Conservation (phyloP, 2,113 vertebrate genomes). For the Bubalus kerabau region DNA sequence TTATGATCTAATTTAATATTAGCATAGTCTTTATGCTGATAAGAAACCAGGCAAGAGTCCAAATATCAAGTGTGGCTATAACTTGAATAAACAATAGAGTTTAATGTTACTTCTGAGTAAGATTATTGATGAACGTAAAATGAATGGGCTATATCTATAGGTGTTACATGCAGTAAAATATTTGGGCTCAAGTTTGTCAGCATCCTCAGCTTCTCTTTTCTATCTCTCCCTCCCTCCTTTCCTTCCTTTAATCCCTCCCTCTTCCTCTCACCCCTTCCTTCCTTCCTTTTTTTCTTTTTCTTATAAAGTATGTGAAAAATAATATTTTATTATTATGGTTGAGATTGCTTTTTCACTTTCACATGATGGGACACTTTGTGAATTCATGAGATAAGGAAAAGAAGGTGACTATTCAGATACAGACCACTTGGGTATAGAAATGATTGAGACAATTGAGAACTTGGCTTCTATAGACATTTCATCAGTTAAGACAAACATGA, state of each 20-base stretch:
- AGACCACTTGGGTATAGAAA: neutral
- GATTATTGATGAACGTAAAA: constrained; percentile 31
- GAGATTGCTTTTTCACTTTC: constrained; percentile 39
- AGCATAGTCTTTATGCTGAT: constrained; percentile 26
- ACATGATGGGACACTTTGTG: neutral
- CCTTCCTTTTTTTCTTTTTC: neutral
- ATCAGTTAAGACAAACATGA: neutral
- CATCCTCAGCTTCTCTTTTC: neutral
- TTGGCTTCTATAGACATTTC: neutral
- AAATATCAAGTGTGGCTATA: constrained; percentile 2
- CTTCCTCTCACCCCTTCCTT: rapidly evolving
- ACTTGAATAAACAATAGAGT: neutral
- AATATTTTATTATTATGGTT: neutral
- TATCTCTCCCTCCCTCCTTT: neutral
- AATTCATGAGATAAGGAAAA: neutral
- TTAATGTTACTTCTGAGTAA: constrained; percentile 46
- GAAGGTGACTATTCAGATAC: neutral
- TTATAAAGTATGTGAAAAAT: neutral
- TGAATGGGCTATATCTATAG: constrained; percentile 34
- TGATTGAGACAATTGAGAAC: neutral
- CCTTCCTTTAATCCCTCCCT: rapidly evolving
- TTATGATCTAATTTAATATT: constrained; percentile 11
- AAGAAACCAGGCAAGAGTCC: neutral
- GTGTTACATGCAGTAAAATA: constrained; percentile 51
- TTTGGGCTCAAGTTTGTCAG: neutral